These are phyloP conservation scores for Lycopodina hypogea DNA, from an alignment of 37 sponge, comb jelly and placozoan species.

Conservation along the genomic window DNA sequence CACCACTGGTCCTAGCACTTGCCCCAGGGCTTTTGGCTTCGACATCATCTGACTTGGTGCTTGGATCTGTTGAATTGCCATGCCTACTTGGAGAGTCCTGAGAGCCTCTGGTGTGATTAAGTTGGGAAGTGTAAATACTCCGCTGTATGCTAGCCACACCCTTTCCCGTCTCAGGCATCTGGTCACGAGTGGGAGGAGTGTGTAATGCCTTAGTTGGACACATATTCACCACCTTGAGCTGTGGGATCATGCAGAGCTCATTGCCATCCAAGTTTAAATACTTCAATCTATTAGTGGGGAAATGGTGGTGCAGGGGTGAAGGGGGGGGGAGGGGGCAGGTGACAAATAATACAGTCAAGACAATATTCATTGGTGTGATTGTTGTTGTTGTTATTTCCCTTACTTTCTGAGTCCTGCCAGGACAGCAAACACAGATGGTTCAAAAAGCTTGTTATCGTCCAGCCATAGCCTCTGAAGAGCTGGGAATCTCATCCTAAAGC, in stretches of 20 bases:
- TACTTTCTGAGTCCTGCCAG: slow-evolving; percentile 87
- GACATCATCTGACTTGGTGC: too few relatives aligned
- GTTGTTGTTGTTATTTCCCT: not conserved
- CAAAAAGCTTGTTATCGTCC: slow-evolving; percentile 76
- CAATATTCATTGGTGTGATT: not conserved
- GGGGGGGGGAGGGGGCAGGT: not conserved
- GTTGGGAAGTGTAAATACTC: too few relatives aligned
- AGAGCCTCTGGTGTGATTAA: too few relatives aligned
- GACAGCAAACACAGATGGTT: slow-evolving; percentile 71
- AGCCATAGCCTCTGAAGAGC: slow-evolving; percentile 78
- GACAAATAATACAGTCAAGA: not conserved
- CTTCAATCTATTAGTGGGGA: slow-evolving; percentile 45
- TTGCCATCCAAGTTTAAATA: slow-evolving; percentile 82
- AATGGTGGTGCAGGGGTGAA: not conserved
- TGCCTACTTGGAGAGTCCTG: too few relatives aligned
- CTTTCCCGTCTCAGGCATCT: too few relatives aligned
- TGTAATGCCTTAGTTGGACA: not conserved
- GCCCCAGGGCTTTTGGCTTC: too few relatives aligned
- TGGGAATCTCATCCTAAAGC: slow-evolving; percentile 60
- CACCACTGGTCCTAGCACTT: too few relatives aligned
- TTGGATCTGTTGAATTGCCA: too few relatives aligned
- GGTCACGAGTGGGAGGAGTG: too few relatives aligned
- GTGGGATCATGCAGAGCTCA: slow-evolving; percentile 76
- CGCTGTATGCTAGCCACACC: too few relatives aligned
- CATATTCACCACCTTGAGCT: slow-evolving; percentile 67